Conservation (phyloP, 1,140 invertebrate species). For the Zaprionus gabonicus region DNA sequence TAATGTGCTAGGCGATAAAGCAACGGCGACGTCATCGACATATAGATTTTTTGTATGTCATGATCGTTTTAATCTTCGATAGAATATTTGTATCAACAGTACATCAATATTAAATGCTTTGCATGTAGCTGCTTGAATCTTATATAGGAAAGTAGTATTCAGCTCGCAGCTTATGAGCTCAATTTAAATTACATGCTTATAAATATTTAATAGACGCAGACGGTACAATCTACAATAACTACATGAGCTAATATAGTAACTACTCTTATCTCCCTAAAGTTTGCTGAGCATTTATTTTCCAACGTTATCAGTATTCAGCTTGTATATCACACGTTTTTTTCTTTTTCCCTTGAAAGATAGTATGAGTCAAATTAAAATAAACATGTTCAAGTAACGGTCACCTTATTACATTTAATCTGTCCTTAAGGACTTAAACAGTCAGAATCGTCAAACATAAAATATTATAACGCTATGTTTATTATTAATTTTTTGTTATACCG, state of each 20-base stretch:
- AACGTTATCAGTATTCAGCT: constrained; percentile 22
- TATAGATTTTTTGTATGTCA: constrained; percentile 73
- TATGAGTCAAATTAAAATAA: constrained; percentile 1
- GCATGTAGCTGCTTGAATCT: constrained; percentile 5
- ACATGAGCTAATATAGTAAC: constrained; percentile 15
- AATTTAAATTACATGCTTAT: constrained; percentile 39
- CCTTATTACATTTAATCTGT: background rate
- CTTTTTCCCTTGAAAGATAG: background rate
- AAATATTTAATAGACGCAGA: constrained; percentile 48
- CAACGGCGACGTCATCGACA: constrained; percentile 47
- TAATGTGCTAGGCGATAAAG: constrained; percentile 35
- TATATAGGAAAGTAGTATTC: background rate
- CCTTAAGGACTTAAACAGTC: background rate
- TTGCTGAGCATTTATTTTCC: constrained; percentile 27
- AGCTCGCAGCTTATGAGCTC: constrained; percentile 31
- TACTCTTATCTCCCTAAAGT: constrained; percentile 24
- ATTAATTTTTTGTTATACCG: background rate
- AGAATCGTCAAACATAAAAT: too few relatives aligned
- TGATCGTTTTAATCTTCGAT: constrained; percentile 71
- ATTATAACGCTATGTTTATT: background rate
- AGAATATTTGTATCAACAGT: constrained; percentile 30
- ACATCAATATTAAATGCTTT: constrained; percentile 7
- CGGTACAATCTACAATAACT: background rate
- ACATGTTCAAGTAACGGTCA: background rate
- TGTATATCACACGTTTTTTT: constrained; percentile 15